phyloP scores from a whole-genome alignment of 1,140 invertebrate species.

The Drosophila seguyi region DNA sequence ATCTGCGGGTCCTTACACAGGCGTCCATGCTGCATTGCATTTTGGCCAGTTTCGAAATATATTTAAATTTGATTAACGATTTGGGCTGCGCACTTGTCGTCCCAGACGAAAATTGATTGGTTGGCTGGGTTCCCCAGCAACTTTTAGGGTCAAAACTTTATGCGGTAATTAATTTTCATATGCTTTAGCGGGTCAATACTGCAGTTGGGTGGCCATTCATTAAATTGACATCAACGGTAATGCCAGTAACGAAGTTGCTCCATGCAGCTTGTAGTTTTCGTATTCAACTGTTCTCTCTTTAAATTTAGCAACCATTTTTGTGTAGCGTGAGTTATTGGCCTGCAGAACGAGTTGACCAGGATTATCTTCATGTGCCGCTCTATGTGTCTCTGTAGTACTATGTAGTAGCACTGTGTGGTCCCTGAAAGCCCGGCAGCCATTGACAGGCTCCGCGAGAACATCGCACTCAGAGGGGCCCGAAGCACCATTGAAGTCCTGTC shows the following conservation, averaged over 20 bases:
- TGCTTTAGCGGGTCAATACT: conserved; percentile 23
- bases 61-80: conserved; percentile 78
- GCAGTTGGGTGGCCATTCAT: conserved; percentile 56
- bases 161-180: conserved; percentile 57
- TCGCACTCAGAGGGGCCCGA: conserved; percentile 26
- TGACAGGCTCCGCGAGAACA: conserved; percentile 21
- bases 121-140: conserved; percentile 4
- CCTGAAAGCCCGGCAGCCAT: conserved; percentile 10
- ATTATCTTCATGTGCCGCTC: neutral
- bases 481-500: conserved; percentile 40
- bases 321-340: neutral
- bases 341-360: conserved; percentile 3
- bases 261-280: neutral
- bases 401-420: neutral
- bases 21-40: conserved; percentile 22
- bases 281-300: neutral
- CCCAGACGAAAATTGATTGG: conserved; percentile 51
- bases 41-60: conserved; percentile 53
- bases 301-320: neutral
- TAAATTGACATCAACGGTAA: conserved; percentile 18
- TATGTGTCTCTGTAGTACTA: neutral
- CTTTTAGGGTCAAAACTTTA: conserved; percentile 8
- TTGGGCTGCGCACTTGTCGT: conserved; percentile 47
- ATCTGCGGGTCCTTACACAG: conserved; percentile 40
- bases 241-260: neutral